phyloP scores from a whole-genome alignment of 2,888 invertebrate genomes.

The Rutpela maculata region DNA sequence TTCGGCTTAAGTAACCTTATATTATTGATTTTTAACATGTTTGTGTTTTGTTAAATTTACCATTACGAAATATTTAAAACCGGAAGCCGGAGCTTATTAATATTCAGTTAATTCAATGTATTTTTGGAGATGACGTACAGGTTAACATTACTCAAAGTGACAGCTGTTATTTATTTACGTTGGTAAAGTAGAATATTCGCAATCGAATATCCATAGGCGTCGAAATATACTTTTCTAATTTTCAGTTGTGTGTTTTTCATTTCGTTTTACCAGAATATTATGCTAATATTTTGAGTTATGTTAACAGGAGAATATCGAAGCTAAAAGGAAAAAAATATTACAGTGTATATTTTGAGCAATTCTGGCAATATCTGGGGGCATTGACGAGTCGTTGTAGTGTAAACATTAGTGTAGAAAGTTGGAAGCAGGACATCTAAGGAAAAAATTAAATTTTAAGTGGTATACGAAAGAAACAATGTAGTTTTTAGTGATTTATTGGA shows the following conservation, averaged over 20 bases:
- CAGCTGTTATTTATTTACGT: constrained; percentile 42
- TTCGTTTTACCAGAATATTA: background rate
- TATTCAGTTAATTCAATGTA: constrained; percentile 29
- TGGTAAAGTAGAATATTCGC: constrained; percentile 12
- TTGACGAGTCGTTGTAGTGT: constrained; percentile 46
- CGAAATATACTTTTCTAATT: background rate
- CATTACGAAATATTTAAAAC: constrained; percentile 7
- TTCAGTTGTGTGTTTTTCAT: background rate
- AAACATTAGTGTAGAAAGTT: constrained; percentile 31
- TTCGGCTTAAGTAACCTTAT: background rate
- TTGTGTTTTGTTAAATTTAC: background rate
- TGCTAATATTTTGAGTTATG: background rate
- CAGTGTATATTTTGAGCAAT: background rate
- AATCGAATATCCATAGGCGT: constrained; percentile 9
- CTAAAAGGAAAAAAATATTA: background rate
- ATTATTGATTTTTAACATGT: constrained; percentile 31
- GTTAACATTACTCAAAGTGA: constrained; percentile 43
- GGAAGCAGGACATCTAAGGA: background rate
- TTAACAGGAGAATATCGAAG: background rate
- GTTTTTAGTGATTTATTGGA: background rate
- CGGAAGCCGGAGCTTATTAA: constrained; percentile 18
- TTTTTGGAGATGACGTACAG: constrained; percentile 50
- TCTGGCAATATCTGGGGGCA: background rate
- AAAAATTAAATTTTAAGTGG: constrained; percentile 37
- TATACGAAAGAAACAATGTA: constrained; percentile 1